Evolutionary conservation across 2,113 vertebrate species (phyloP), one percentile per base, ranked within the genome.

Genomic region (Machaerirhynchus nigripectus): DNA sequence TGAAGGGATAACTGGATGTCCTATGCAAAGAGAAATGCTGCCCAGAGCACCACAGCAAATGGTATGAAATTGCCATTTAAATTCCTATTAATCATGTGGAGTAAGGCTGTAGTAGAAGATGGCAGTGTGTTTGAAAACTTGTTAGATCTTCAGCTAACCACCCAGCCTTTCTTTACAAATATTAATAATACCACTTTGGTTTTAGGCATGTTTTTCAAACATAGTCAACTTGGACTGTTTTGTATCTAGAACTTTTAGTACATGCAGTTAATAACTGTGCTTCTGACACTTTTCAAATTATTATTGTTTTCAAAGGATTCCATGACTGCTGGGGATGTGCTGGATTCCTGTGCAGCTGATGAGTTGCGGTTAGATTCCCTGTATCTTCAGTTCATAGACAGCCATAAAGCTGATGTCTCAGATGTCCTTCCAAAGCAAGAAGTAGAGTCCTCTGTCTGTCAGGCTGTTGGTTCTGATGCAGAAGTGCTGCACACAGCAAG

Each of bases 11-110:
- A 95, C 90, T 61, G 96, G 78, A 63, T 91, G 61, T 71, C 92
- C 57, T 53, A 61, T 88, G 22, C 60, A 94, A 84, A 97, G 96
- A 84, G 88, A 97, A 57, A 70, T 87, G 40, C 91, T 98, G 24
- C 96, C 98, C 11, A 97, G 96, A 92, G 95, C 94, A 73, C 96
- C 96, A 82, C 96, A 82, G 67, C 98, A 98, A 55, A 94, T 93
- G 98, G 98, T 99, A 93, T 84, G 96, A 74, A 85, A 69, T 35
- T 37, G 24, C 65, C 1, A 17, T 50, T 68, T 50, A 33, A 30
- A 53, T 91, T 71, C 49, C 37, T 89, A 4, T n/a, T 80, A 28
- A 27, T 78, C 18, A 5, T 57, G 3, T 47, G 40, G 24, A 57
- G 10, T 89, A 53, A 75, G 56, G 18, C 15, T 40, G 31, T 47